A percentile compares a stretch with the other conserved stretches of the same genome.
Conservation (phyloP, 1,140 invertebrate species). For the Drosophila quadrilineata region DNA sequence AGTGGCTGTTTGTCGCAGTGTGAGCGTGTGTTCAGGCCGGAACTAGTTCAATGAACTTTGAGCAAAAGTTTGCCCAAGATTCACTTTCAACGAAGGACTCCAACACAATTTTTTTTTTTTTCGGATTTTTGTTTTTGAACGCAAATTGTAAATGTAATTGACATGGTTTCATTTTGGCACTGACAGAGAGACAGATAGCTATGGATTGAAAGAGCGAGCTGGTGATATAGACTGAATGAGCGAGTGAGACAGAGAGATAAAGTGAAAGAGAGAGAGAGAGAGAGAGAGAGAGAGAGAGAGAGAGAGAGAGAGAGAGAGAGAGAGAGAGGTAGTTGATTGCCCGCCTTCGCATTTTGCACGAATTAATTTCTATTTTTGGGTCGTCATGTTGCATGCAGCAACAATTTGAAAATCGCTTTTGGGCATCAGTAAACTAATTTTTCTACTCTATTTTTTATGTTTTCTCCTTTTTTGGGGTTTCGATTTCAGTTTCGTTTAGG, state of each 20-base stretch:
- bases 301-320: background rate
- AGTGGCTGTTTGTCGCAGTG: no score
- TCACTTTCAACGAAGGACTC: constrained; percentile 44
- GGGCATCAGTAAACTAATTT: no score
- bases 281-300: background rate
- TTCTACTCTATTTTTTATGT: no score
- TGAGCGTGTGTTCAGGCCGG: no score
- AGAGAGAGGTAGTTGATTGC: background rate
- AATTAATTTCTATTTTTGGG: constrained; percentile 73
- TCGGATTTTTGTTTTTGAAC: no score
- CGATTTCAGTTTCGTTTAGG: constrained; percentile 36
- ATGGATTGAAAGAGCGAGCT: no score
- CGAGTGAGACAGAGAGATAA: background rate
- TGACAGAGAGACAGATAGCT: background rate
- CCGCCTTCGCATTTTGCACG: constrained; percentile 45
- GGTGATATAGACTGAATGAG: no score
- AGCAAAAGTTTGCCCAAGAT: constrained; percentile 23
- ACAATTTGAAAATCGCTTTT: no score
- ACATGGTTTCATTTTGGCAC: constrained; percentile 73
- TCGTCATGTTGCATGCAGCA: constrained; percentile 35
- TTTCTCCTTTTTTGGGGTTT: no score
- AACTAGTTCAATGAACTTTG: constrained; percentile 52
- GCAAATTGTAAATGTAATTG: constrained; percentile 71
- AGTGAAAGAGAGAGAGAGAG: background rate
- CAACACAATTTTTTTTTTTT: no score